Percentiles rank a stretch among this genome's conserved stretches.
Evolutionary conservation across 2,888 invertebrate genomes (phyloP).

Genomic region (Enoplolaimus lenunculus): DNA sequence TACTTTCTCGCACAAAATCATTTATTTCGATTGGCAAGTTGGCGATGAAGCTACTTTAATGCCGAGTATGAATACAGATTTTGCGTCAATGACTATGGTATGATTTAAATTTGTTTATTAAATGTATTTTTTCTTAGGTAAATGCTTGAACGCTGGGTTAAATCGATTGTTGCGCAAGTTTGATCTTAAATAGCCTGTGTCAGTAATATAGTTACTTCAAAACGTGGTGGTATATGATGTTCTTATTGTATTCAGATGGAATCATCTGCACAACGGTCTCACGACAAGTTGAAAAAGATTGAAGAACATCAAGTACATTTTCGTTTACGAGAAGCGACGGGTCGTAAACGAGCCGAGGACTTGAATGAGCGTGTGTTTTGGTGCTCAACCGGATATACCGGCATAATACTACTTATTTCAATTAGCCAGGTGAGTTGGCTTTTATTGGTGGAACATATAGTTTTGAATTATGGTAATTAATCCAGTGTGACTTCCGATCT

Average conservation of each 20-base stretch:
- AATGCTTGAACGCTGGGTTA: too few relatives aligned
- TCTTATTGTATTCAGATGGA: too few relatives aligned
- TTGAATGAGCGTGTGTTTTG: constrained; percentile 78
- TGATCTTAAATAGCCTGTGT: too few relatives aligned
- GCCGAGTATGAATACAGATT: constrained; percentile 58
- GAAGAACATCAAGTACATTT: constrained; percentile 95
- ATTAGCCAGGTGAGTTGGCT: constrained; percentile 63
- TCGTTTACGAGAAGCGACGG: constrained; percentile 78
- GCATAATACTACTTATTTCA: constrained; percentile 67
- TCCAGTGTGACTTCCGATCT: too few relatives aligned
- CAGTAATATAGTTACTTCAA: too few relatives aligned
- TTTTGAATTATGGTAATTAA: too few relatives aligned
- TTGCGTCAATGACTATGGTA: constrained; percentile 69
- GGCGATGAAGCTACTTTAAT: constrained; percentile 73
- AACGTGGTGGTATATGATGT: too few relatives aligned
- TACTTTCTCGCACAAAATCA: constrained; percentile 91
- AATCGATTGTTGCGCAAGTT: too few relatives aligned
- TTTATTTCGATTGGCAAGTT: constrained; percentile 93
- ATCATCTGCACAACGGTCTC: constrained; percentile 71
- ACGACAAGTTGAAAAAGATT: constrained; percentile 69
- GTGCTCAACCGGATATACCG: constrained; percentile 80
- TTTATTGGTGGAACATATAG: too few relatives aligned
- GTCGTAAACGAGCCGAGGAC: constrained; percentile 86
- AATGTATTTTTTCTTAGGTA: too few relatives aligned
- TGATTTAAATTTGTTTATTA: too few relatives aligned